Evolutionary conservation across 2,113 vertebrate species (phyloP).

Genomic region (Bambusicola thoracicus): DNA sequence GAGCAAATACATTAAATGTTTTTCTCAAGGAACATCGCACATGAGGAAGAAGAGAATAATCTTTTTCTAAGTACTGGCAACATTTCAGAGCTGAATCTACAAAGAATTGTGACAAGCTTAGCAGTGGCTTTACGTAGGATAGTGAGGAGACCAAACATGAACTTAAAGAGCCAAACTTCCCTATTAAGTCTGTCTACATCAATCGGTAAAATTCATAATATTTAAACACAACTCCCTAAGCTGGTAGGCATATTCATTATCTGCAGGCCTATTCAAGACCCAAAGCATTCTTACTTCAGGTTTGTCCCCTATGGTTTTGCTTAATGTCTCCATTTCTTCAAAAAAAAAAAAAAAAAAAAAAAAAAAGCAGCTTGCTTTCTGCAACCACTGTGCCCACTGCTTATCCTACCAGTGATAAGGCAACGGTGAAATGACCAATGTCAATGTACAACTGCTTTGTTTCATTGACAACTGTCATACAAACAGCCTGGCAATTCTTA

Average conservation of each 20-base stretch:
- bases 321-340: background rate
- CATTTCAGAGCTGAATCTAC: slow-evolving; percentile 12
- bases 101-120: slow-evolving; percentile 46
- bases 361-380: background rate
- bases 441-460: background rate
- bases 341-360: background rate
- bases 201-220: background rate
- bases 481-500: background rate
- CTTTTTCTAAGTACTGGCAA: slow-evolving; percentile 37
- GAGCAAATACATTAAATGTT: slow-evolving; percentile 54
- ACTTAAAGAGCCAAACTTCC: background rate
- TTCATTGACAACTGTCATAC: background rate
- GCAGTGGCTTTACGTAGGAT: background rate
- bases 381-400: background rate
- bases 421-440: background rate
- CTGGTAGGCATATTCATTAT: background rate
- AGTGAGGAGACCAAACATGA: background rate
- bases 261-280: background rate
- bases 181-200: background rate
- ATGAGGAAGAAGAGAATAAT: slow-evolving; percentile 42
- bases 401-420: background rate
- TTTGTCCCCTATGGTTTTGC: background rate
- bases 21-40: slow-evolving; percentile 35
- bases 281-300: background rate
- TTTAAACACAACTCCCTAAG: background rate